Base-by-base conservation (phyloP, 1,140 invertebrate species). In the Trigoniulus corallinus region DNA sequence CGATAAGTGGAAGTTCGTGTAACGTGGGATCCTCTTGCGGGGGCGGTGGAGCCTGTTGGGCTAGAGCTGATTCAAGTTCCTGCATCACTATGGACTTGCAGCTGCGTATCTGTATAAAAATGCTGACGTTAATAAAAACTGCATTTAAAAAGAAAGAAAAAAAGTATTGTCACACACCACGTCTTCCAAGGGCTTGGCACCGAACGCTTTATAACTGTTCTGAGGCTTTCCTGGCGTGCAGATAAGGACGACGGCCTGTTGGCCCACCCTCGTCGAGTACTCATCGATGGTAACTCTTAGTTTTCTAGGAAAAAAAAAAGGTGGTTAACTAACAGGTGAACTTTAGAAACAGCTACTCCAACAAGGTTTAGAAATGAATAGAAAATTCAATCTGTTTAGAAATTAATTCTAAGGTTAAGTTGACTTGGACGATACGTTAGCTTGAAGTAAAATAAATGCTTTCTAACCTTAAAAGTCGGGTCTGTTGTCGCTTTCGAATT, bases 141-240 rank as follows among this genome's bases (percentile, higher is more conserved):
- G 20, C 4, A 34, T 4, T 23, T n/a, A 10, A 13, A 4, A 18
- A 21, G 15, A 49, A 2, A 20, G n/a, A 22, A 18, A 37, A 24
- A 50, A 34, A 47, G 37, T 26, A 51, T 26, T 43, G 40, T 34
- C 29, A 66, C 73, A 61, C 66, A 80, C 85, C 55, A 97, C 92
- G 76, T 91, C 89, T 70, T 96, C 92, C 7, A 97, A 68, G 3
- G 92, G 93, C 67, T 96, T 94, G 37, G 92, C 92, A 15, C 92
- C 92, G 70, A 97, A 96, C 47, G 94, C 91, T 72, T 92, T 91
- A 54, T 62, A 92, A 68, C 86, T 91, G 58, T 87, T 87, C 70
- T 87, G 85, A 59, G 88, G 83, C 72, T 95, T 95, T n/a, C 91
- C 89, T 0, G 93, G 93, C 21, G 91, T 95, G 43, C 89, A 89